Evolutionary conservation across 1,140 invertebrate genomes (phyloP), one percentile per base, ranked within the genome.

Genomic region (Coenobita brevimanus): DNA sequence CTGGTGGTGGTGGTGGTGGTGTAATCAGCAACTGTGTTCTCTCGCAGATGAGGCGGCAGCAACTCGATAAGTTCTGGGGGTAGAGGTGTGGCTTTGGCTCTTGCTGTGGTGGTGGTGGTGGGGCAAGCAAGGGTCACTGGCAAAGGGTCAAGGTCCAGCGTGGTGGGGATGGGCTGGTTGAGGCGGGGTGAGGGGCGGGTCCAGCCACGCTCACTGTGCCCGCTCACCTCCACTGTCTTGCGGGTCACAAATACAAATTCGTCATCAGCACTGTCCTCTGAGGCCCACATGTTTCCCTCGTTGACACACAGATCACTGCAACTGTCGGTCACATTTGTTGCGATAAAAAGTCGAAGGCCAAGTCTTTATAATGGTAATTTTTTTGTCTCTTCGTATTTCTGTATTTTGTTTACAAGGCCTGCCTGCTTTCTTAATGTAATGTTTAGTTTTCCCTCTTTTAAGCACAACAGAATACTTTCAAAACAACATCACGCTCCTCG

Each of bases 31-130:
- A 87, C 78, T 0, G 84, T 87, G 64, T 89, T 85, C 78, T 89
- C 82, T 73, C 89, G 43, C 82, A 89, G 78, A 21, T 85, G 89
- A 8, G 89, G 89, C 24, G 89, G 89, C 76, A 90, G 82, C 6
- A 90, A 64, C 57, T 90, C 89, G 38, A 90, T 81, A 24, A 90
- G 75, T 60, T 90, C 89, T 30, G 88, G 87, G 6, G 89, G 89
- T 21, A 90, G 38, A 10, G 89, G 89, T 17, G 89, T 86, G 43
- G 41, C 86, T 60, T 85, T 89, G 15, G 89, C 67, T 38, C 76
- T 64, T 79, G 81, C 54, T 21, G 81, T 80, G 71, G 84, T 82
- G 30, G 82, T 89, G 33, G 60, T 67, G 36, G 76, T 73, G 10
- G 80, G 82, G n/a, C 54, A 36, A 57, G 60, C 38, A 27, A 41